Evolutionary conservation across 1,140 invertebrate genomes (phyloP).

Genomic region (Brachionus angularis): DNA sequence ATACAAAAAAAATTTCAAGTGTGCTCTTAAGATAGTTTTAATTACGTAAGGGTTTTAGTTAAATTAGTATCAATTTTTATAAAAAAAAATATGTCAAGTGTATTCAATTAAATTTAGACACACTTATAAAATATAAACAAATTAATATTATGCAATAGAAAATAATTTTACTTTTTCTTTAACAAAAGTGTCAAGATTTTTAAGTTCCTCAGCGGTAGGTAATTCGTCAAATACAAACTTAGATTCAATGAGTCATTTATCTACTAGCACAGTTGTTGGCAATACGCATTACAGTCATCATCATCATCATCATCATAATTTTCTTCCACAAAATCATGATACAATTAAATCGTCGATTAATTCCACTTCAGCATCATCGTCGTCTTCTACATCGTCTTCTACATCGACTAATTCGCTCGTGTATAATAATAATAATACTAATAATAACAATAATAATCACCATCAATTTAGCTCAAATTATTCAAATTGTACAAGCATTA

Average conservation of each 20-base stretch:
- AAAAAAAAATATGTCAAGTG: conserved; percentile 41
- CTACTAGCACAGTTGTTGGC: too few species aligned
- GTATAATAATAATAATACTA: too few species aligned
- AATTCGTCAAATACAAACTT: not conserved
- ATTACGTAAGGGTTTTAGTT: conserved; percentile 41
- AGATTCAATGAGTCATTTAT: not conserved
- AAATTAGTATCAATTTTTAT: too few species aligned
- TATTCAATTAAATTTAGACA: conserved; percentile 6
- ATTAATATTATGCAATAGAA: conserved; percentile 17
- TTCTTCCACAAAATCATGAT: not conserved
- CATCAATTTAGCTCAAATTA: not conserved
- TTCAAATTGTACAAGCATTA: not conserved
- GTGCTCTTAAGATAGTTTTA: conserved; percentile 1
- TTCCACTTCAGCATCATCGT: not conserved
- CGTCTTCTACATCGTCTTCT: not conserved
- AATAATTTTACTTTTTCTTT: not conserved
- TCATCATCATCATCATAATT: not conserved
- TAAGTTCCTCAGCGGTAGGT: conserved; percentile 2
- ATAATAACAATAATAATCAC: too few species aligned
- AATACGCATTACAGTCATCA: not conserved
- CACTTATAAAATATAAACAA: conserved; percentile 4
- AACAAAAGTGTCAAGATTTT: conserved; percentile 41
- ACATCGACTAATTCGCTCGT: not conserved
- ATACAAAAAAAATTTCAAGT: too few species aligned
- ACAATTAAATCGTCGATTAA: not conserved